A percentile compares a stretch with the other conserved stretches of the same genome.
phyloP scores from a whole-genome alignment of 2,888 invertebrate genomes.

The Melanargia galathea region DNA sequence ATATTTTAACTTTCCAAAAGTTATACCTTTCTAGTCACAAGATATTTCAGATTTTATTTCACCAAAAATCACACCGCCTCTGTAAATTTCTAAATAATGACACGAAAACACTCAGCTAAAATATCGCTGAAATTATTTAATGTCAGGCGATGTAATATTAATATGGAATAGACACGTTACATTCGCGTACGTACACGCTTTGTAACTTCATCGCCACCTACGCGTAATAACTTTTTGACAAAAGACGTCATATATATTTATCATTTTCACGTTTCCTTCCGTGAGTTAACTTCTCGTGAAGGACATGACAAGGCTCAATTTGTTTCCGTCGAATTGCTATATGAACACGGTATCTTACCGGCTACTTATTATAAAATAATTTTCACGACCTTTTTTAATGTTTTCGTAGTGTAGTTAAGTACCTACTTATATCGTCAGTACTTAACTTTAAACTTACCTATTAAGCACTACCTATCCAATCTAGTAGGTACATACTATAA shows the following conservation, averaged over 20 bases:
- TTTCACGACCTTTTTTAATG: background rate
- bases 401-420: background rate
- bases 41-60: too few species aligned
- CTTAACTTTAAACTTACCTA: too few species aligned
- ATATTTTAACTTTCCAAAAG: too few species aligned
- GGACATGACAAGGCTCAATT: conserved; percentile 34
- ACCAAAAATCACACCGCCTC: too few species aligned
- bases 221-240: conserved; percentile 21
- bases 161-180: background rate
- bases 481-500: too few species aligned
- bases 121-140: background rate
- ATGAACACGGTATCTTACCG: background rate
- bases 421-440: too few species aligned
- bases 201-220: conserved; percentile 18
- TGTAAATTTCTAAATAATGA: background rate
- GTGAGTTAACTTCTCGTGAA: conserved; percentile 25
- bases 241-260: conserved; percentile 21
- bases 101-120: background rate
- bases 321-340: conserved; percentile 27
- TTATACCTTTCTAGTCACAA: too few species aligned
- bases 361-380: background rate
- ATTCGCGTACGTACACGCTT: conserved; percentile 9
- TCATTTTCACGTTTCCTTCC: conserved; percentile 22
- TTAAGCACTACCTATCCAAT: too few species aligned
- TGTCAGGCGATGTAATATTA: background rate